Base-by-base conservation (phyloP, 2,888 invertebrate genomes). In the Panopea generosa region DNA sequence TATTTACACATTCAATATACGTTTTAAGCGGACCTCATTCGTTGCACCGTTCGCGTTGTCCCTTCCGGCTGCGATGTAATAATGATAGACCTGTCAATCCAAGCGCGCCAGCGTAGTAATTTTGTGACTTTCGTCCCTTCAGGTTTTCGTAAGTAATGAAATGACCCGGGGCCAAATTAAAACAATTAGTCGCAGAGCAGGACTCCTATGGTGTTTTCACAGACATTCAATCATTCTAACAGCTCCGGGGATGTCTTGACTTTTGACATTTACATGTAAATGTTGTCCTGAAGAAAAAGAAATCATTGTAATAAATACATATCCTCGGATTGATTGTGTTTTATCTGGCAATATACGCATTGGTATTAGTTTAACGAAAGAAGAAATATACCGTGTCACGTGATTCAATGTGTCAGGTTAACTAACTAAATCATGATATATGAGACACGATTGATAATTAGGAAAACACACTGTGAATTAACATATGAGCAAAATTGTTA, bases 221-320 rank as follows among this genome's bases (percentile, higher is more conserved):
- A n/a, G 47, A 43, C 52, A 22, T 50, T 67, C 67, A 57, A 67
- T 67, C 67, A 67, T 59, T 59, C 24, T 40, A 7, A 59, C 43
- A 40, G 59, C 59, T 67, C 11, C 33, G 33, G 33, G 33, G 33
- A 29, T 49, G 57, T 57, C 4, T 43, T 27, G 9, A 3, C 11
- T 1, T 33, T 38, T 59, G 59, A 67, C 67, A 27, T 50, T 22
- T 45, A 45, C 45, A 45, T 20, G 20, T 16, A 18, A 38, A 38
- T 33, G 56, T 56, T 56, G 4, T 26, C 18, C 24, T 43, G 24
- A 43, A 43, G n/a, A n/a, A n/a, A n/a, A n/a, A n/a, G n/a, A n/a
- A n/a, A n/a, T n/a, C n/a, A n/a, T n/a, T n/a, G n/a, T n/a, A n/a
- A n/a, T n/a, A n/a, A n/a, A n/a, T n/a, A n/a, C n/a, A n/a, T n/a